phyloP scores from a whole-genome alignment of 2,113 vertebrate species.

The Sterna hirundo region DNA sequence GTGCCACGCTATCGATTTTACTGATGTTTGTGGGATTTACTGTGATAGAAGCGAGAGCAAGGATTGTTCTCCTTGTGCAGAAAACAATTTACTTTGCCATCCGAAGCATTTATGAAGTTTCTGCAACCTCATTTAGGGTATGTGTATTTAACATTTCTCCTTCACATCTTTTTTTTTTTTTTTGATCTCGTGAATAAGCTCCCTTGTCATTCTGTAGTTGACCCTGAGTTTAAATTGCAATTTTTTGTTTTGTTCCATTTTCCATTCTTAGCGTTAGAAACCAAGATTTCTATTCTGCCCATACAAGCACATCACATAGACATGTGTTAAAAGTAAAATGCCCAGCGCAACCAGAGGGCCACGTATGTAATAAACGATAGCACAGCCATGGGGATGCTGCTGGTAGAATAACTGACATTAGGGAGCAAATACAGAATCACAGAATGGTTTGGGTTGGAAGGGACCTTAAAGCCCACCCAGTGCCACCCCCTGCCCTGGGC shows the following conservation, averaged over 20 bases:
- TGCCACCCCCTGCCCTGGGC: too few species aligned
- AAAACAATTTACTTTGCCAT: background rate
- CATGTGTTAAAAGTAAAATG: background rate
- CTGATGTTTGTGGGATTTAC: background rate
- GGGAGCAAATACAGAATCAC: background rate
- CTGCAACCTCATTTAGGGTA: background rate
- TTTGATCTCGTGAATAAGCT: background rate
- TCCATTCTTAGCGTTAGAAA: background rate
- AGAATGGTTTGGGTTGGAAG: too few species aligned
- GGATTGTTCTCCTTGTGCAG: background rate
- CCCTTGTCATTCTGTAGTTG: background rate
- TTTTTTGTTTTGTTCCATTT: background rate
- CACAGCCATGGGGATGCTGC: background rate
- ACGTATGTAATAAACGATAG: fast-evolving
- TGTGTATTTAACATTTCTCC: background rate
- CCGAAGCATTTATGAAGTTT: background rate
- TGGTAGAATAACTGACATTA: background rate
- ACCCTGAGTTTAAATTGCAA: background rate
- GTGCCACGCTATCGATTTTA: background rate
- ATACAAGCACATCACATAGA: background rate
- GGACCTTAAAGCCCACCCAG: too few species aligned
- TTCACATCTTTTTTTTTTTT: background rate
- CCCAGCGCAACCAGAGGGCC: background rate
- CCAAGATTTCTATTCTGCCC: background rate
- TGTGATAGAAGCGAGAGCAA: background rate